phyloP scores from a whole-genome alignment of 2,888 invertebrate species.

The Amiota communis region DNA sequence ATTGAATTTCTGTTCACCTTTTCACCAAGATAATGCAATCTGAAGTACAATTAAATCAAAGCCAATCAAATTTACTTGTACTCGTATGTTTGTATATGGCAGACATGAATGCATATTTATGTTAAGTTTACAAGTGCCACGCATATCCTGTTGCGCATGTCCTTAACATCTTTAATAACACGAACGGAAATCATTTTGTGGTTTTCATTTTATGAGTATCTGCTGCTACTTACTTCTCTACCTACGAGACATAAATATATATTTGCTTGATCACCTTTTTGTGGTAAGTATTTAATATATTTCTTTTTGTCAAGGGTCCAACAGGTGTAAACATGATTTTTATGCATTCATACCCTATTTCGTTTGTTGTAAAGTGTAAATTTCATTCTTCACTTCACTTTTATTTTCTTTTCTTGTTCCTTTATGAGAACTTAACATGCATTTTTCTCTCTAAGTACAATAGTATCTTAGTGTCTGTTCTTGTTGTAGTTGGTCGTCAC shows the following conservation, averaged over 20 bases:
- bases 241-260: neutral
- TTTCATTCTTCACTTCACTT: no score
- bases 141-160: slow-evolving; percentile 33
- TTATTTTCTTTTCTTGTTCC: no score
- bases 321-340: slow-evolving; percentile 55
- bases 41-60: neutral
- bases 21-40: no score
- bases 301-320: slow-evolving; percentile 48
- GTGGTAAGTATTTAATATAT: slow-evolving; percentile 37
- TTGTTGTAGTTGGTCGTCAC: no score
- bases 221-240: no score
- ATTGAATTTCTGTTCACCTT: no score
- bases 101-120: no score
- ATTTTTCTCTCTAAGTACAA: no score
- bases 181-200: slow-evolving; percentile 59
- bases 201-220: slow-evolving; percentile 50
- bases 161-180: neutral
- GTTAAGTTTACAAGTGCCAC: slow-evolving; percentile 3
- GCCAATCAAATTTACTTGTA: no score
- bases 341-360: neutral
- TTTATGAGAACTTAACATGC: no score
- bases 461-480: no score
- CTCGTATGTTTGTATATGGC: no score
- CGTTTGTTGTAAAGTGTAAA: neutral
- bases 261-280: slow-evolving; percentile 41